phyloP scores from a whole-genome alignment of 2,797 vertebrate species.

The Saxicola maurus region DNA sequence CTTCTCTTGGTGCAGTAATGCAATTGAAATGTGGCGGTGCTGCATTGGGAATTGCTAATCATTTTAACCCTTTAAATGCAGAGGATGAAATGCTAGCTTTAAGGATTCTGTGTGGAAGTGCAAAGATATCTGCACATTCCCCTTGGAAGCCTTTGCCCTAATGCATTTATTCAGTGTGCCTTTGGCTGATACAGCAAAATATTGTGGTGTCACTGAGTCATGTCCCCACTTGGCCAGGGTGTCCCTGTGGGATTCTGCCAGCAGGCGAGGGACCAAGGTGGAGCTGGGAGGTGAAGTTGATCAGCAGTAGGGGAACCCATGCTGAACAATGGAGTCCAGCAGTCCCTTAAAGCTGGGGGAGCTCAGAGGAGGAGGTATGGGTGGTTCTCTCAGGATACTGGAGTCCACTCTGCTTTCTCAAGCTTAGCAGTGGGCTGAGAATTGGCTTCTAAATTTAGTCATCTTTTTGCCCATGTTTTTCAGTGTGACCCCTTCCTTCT shows the following conservation, averaged over 20 bases:
- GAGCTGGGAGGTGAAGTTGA: not conserved
- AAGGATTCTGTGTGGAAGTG: not conserved
- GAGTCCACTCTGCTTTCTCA: not conserved
- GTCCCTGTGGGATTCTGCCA: not conserved
- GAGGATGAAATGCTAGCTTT: not conserved
- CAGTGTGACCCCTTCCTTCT: not conserved
- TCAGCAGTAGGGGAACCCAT: not conserved
- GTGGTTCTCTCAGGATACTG: not conserved
- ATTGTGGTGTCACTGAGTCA: not conserved
- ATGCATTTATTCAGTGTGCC: not conserved
- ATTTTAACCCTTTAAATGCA: not conserved
- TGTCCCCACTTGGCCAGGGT: not conserved
- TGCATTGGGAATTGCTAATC: not conserved
- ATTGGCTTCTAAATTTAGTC: not conserved
- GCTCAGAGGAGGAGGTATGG: not conserved
- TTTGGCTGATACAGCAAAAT: not conserved
- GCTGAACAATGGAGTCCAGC: rapidly evolving
- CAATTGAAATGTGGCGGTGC: not conserved
- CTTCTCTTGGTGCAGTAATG: not conserved
- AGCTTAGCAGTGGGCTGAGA: not conserved
- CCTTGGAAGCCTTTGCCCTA: not conserved
- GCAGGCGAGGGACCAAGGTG: not conserved
- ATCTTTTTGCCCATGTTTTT: not conserved
- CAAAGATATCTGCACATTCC: not conserved
- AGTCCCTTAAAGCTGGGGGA: not conserved